A percentile compares a stretch with the other conserved stretches of the same genome.
phyloP scores from a whole-genome alignment of 1,140 invertebrate species.

The Pogonomyrmex californicus region DNA sequence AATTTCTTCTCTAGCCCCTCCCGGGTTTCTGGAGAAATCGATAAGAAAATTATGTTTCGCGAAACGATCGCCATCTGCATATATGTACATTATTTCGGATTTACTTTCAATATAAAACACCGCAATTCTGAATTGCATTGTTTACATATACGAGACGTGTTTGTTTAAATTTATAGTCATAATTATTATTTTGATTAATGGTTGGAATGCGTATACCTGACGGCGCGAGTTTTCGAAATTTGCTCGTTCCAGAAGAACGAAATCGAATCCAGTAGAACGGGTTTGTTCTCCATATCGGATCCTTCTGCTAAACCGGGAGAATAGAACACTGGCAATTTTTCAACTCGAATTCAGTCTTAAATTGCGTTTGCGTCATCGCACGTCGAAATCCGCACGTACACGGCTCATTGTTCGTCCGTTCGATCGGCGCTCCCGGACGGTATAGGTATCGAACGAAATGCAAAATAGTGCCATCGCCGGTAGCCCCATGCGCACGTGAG shows the following conservation, averaged over 20 bases:
- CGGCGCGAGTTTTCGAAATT: background rate
- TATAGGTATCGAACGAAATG: constrained; percentile 56
- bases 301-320: constrained; percentile 6
- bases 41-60: constrained; percentile 24
- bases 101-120: background rate
- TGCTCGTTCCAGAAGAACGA: background rate
- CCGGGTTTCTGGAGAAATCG: constrained; percentile 1
- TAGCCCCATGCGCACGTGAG: constrained; percentile 45
- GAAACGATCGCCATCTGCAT: too few relatives aligned
- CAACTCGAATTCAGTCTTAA: constrained; percentile 37
- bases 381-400: constrained; percentile 44
- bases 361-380: constrained; percentile 51
- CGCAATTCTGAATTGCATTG: background rate
- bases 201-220: background rate
- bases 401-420: constrained; percentile 40
- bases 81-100: background rate
- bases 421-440: constrained; percentile 45
- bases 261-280: background rate
- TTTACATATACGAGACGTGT: background rate
- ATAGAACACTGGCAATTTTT: constrained; percentile 31
- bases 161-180: too few relatives aligned
- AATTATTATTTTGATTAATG: background rate
- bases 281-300: background rate
- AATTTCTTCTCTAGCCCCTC: constrained; percentile 14
- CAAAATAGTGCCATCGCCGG: constrained; percentile 56